These are phyloP conservation scores for Pithys albifrons DNA, from an alignment of 2,113 vertebrate genomes.

Conservation along the genomic window DNA sequence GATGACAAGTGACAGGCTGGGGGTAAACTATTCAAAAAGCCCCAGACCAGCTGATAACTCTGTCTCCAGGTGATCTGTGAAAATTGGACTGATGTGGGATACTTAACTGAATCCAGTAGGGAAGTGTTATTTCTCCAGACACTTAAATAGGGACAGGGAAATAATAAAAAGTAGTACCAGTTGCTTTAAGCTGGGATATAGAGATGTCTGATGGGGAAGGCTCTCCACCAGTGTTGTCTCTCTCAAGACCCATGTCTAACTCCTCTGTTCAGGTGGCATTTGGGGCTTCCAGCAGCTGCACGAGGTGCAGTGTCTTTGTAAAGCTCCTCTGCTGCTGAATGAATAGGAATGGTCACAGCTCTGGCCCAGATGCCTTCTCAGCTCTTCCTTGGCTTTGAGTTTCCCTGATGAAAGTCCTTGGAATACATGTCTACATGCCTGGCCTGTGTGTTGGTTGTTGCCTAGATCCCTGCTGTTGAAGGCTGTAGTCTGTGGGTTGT, in stretches of 20 bases:
- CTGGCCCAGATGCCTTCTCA: background rate
- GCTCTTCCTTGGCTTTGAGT: background rate
- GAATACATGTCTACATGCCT: accelerated
- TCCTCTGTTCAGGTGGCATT: background rate
- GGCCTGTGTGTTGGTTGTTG: background rate
- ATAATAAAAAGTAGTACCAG: background rate
- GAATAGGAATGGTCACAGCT: background rate
- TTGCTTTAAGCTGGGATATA: background rate
- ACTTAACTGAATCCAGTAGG: background rate
- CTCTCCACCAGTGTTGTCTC: background rate
- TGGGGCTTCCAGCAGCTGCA: background rate
- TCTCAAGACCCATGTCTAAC: background rate
- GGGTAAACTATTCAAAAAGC: slow-evolving; percentile 33
- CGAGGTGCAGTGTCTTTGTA: background rate
- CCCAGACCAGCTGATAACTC: slow-evolving; percentile 27
- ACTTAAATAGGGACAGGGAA: background rate
- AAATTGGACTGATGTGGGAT: slow-evolving; percentile 45
- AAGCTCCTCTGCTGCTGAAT: background rate
- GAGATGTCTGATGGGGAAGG: background rate
- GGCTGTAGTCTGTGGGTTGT: background rate
- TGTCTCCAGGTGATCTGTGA: slow-evolving; percentile 34
- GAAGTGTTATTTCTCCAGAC: background rate
- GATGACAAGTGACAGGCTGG: slow-evolving; percentile 21
- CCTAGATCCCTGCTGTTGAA: background rate
- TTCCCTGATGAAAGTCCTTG: background rate